Conservation (phyloP, 2,113 vertebrate genomes). For the Phainopepla nitens region DNA sequence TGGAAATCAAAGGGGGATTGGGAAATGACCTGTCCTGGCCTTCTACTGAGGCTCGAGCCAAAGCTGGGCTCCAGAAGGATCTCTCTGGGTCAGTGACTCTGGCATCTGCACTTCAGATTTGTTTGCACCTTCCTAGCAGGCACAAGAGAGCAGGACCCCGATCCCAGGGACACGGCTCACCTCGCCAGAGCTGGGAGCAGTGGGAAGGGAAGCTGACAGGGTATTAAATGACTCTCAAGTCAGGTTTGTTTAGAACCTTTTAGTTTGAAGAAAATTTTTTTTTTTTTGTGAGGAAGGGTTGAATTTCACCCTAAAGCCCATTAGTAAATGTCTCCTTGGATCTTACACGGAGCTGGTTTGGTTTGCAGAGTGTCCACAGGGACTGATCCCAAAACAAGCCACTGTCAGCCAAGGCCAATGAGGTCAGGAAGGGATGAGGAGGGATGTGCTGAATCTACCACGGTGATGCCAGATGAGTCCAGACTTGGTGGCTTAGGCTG, state of each 20-base stretch:
- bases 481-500: background rate
- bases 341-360: background rate
- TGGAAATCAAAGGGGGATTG: background rate
- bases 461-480: accelerated
- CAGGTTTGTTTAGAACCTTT: background rate
- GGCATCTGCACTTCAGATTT: background rate
- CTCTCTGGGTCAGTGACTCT: background rate
- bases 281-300: background rate
- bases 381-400: background rate
- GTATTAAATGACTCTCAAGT: background rate
- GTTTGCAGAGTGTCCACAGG: background rate
- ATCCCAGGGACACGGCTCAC: accelerated
- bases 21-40: background rate
- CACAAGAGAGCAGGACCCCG: accelerated
- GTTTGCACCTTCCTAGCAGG: background rate
- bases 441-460: background rate
- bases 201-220: background rate
- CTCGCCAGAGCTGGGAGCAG: accelerated
- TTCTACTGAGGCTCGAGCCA: background rate
- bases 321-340: background rate
- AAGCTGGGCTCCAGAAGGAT: constrained; percentile 10
- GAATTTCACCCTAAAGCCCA: background rate
- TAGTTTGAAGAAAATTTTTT: background rate
- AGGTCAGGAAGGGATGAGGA: background rate
- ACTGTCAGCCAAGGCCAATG: accelerated